These are phyloP conservation scores for Stegophylla sp. DNA, from an alignment of 2,888 invertebrate species.

Conservation along the genomic window DNA sequence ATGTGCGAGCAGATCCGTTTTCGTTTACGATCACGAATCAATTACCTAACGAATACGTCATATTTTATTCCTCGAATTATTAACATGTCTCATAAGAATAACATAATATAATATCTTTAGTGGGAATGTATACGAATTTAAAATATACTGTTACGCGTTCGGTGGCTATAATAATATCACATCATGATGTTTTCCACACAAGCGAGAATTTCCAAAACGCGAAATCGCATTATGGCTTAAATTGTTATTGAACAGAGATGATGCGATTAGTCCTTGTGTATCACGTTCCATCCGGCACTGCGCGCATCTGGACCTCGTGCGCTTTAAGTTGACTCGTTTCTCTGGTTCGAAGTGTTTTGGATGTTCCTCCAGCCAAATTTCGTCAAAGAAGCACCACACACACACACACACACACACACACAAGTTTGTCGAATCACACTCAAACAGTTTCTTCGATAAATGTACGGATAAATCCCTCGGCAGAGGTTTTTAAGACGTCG, in stretches of 20 bases:
- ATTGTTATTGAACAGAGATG: background rate
- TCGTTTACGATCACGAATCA: too few relatives aligned
- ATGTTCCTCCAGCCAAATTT: constrained; percentile 9
- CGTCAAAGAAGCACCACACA: too few relatives aligned
- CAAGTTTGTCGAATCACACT: constrained; percentile 38
- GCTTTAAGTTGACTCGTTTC: constrained; percentile 33
- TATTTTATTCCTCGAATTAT: too few relatives aligned
- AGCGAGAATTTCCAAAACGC: background rate
- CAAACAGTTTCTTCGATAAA: constrained; percentile 35
- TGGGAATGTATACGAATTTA: too few relatives aligned
- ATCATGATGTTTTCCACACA: too few relatives aligned
- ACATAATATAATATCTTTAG: too few relatives aligned
- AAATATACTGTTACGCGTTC: too few relatives aligned
- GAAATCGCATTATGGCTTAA: background rate
- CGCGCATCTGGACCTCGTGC: constrained; percentile 9
- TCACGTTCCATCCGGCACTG: background rate
- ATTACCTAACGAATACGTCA: too few relatives aligned
- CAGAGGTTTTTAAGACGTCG: constrained; percentile 35
- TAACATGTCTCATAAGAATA: too few relatives aligned
- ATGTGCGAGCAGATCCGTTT: too few relatives aligned
- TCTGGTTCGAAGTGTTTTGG: constrained; percentile 23
- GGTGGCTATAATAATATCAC: too few relatives aligned
- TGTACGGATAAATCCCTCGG: constrained; percentile 44
- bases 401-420: too few relatives aligned
- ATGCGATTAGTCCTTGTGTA: constrained; percentile 8